Evolutionary conservation across 35 echinoderm and acorn worm species (phyloP).

Genomic region (Anneissia japonica): DNA sequence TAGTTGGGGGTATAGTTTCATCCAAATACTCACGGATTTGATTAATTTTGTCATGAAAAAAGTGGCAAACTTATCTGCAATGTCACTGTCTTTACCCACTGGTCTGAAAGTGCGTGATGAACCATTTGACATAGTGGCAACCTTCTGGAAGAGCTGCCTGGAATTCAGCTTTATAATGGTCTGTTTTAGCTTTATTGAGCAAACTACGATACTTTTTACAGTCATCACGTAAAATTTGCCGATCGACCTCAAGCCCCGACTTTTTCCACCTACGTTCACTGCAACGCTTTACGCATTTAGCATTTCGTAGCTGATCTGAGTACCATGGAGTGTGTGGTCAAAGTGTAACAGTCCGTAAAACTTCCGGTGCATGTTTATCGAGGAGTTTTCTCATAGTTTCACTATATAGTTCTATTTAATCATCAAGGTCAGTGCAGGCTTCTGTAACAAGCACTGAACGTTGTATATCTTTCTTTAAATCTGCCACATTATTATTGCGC

Average conservation of each 20-base stretch:
- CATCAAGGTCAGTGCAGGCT: not conserved
- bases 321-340: constrained; percentile 47
- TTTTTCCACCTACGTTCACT: constrained; percentile 23
- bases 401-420: constrained; percentile 17
- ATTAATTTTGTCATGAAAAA: too few species aligned
- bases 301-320: not conserved
- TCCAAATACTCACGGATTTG: too few species aligned
- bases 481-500: constrained; percentile 1
- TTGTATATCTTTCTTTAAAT: constrained; percentile 18
- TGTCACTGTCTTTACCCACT: too few species aligned
- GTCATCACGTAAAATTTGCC: not conserved
- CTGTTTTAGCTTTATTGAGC: constrained; percentile 1
- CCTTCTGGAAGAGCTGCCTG: too few species aligned
- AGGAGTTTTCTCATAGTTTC: not conserved
- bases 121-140: too few species aligned
- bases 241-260: constrained; percentile 11
- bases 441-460: not conserved
- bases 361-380: constrained; percentile 34
- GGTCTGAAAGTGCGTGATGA: too few species aligned
- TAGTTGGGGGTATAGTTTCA: too few species aligned
- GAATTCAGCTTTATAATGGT: too few species aligned
- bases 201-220: not conserved
- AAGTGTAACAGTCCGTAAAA: not conserved
- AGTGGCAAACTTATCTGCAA: too few species aligned
- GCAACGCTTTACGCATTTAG: constrained; percentile 25